Evolutionary conservation across 2,888 invertebrate species (phyloP).

Genomic region (Myathropa florea): DNA sequence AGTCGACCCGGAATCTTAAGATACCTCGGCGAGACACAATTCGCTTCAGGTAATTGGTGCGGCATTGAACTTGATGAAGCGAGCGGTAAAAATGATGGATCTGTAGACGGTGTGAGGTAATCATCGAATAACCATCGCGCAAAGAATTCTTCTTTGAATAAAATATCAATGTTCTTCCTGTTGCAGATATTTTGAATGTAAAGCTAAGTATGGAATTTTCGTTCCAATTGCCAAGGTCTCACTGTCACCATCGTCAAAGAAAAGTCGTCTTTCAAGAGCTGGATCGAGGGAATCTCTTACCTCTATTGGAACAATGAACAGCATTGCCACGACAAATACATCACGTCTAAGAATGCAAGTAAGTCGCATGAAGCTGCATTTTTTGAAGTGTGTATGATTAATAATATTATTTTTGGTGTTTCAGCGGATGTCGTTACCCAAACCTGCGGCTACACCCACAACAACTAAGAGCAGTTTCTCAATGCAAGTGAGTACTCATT

Average conservation of each 20-base stretch:
- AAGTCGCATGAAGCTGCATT: constrained; percentile 70
- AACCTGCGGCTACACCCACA: constrained; percentile 75
- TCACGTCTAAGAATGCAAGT: constrained; percentile 80
- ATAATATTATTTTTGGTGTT: constrained; percentile 21
- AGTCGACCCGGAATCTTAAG: constrained; percentile 93
- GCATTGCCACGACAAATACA: constrained; percentile 82
- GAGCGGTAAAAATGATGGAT: constrained; percentile 97
- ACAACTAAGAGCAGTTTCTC: constrained; percentile 78
- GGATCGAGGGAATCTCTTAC: constrained; percentile 94
- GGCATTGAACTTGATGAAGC: constrained; percentile 97
- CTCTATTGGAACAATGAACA: constrained; percentile 84
- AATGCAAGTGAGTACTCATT: constrained; percentile 75
- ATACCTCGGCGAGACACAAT: constrained; percentile 93
- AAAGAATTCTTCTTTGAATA: not conserved
- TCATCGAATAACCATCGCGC: not conserved
- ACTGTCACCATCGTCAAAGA: constrained; percentile 88
- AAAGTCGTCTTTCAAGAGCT: constrained; percentile 85
- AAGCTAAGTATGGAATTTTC: constrained; percentile 94
- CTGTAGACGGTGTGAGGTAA: constrained; percentile 94
- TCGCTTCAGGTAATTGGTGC: constrained; percentile 96
- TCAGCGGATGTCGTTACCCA: constrained; percentile 78
- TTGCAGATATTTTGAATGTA: constrained; percentile 95
- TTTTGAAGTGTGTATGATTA: not conserved
- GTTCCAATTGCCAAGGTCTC: constrained; percentile 95
- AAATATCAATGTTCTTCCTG: too few relatives aligned